Conservation (phyloP, 2,797 vertebrate species). For the Phrynocephalus guinanensis region DNA sequence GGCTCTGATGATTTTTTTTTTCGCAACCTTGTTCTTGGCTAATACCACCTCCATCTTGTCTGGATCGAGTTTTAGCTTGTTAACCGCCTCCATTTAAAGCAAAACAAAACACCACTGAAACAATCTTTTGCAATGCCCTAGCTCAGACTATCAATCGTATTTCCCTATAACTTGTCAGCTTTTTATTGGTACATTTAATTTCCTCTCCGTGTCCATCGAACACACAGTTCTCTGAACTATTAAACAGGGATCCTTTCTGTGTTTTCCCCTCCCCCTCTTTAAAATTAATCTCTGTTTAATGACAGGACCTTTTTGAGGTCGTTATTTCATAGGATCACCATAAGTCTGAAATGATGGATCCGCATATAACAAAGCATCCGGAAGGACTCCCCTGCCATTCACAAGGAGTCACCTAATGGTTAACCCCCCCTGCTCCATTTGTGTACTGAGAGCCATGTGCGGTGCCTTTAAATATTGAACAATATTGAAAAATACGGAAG, state of each 20-base stretch:
- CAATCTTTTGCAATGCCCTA: slow-evolving; percentile 36
- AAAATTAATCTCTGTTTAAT: slow-evolving; percentile 74
- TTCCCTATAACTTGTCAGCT: slow-evolving; percentile 66
- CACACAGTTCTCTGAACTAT: slow-evolving; percentile 82
- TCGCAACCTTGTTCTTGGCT: background rate
- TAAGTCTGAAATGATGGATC: too few species aligned
- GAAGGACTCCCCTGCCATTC: slow-evolving; percentile 74
- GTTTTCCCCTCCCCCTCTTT: slow-evolving; percentile 60
- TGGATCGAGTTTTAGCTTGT: slow-evolving; percentile 1
- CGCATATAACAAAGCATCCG: slow-evolving; percentile 49
- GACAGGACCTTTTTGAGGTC: too few species aligned
- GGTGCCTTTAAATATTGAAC: slow-evolving; percentile 86
- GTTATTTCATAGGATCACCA: too few species aligned
- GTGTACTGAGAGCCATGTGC: slow-evolving; percentile 79
- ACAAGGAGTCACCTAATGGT: slow-evolving; percentile 72
- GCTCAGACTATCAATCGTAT: slow-evolving; percentile 75
- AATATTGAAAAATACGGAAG: slow-evolving; percentile 86
- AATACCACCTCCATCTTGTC: background rate
- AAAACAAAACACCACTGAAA: background rate
- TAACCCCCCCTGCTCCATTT: slow-evolving; percentile 49
- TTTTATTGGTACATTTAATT: slow-evolving; percentile 76
- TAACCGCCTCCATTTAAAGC: background rate
- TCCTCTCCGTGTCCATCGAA: slow-evolving; percentile 68
- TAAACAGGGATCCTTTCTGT: slow-evolving; percentile 82
- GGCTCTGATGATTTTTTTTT: background rate